Evolutionary conservation across 2,888 invertebrate genomes (phyloP), one percentile per base, ranked within the genome.

Genomic region (Bombylius discolor): DNA sequence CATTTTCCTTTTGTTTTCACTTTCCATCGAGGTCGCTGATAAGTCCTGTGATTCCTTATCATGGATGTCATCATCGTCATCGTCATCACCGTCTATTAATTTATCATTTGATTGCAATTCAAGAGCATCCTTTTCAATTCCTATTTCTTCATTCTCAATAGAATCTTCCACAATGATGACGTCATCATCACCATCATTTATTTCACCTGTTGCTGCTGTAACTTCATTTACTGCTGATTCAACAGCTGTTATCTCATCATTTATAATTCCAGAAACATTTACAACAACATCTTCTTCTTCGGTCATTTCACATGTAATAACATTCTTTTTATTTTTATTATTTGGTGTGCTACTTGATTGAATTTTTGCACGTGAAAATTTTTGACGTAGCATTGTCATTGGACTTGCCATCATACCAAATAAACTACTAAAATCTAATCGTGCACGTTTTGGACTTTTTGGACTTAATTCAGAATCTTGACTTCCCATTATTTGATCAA

Each of bases 361-460:
- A 31, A 74, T 66, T 4, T 64, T 62, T 1, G 71, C 60, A 53
- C 64, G 69, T 0, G 70, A 67, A 36, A 73, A 68, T 31, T 70
- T 67, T 4, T 69, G 64, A 31, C 73, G 66, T 53, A 73, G 61
- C 62, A 70, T 56, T 13, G 68, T 64, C 33, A 73, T 66, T 23
- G 74, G 74, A 9, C 70, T 71, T 12, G 70, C 63, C 31, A 69
- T 64, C 9, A 58, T 66, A 56, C 64, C 68, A 33, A 74, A 68
- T 36, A 74, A 62, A 3, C 63, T 62, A 47, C 61, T 53, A 55
- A 65, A 59, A 51, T 74, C 73, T 11, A 70, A 61, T 45, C 69
- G 68, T 46, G 68, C 66, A 3, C 69, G 68, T 55, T 73, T 73
- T 0, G 73, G 72, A 9, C 68, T 69, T 36, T 69, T 67, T 5